phyloP scores from a whole-genome alignment of 2,888 invertebrate species.

The Resseliella maxima region DNA sequence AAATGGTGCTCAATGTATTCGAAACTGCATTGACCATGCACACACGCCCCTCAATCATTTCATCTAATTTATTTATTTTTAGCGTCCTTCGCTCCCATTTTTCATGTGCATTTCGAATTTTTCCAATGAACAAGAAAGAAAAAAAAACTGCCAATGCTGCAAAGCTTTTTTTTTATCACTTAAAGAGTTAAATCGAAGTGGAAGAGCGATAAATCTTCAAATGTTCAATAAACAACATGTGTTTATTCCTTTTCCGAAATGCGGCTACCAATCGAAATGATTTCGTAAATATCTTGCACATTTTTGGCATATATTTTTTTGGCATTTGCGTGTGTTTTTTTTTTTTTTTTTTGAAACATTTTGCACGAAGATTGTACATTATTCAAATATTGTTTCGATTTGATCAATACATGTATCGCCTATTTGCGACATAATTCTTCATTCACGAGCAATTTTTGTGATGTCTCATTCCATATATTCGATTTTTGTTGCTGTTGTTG shows the following conservation, averaged over 20 bases:
- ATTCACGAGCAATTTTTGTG: neutral
- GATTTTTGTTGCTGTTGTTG: too few relatives aligned
- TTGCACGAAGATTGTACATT: too few relatives aligned
- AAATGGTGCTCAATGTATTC: neutral
- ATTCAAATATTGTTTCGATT: too few relatives aligned
- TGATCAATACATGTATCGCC: neutral
- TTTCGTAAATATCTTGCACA: too few relatives aligned
- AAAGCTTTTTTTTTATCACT: too few relatives aligned
- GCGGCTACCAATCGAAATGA: neutral
- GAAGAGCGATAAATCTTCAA: neutral
- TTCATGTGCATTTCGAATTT: neutral
- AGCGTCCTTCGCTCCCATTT: neutral
- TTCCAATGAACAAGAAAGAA: too few relatives aligned
- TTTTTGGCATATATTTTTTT: too few relatives aligned
- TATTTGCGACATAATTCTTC: neutral
- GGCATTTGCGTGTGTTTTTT: too few relatives aligned
- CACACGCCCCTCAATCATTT: conserved; percentile 51
- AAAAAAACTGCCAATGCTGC: too few relatives aligned
- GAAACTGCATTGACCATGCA: neutral
- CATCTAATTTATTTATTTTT: conserved; percentile 39
- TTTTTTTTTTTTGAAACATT: too few relatives aligned
- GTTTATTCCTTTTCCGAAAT: neutral
- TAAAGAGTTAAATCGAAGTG: neutral
- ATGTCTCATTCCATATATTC: neutral
- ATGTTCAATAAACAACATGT: neutral